phyloP scores from a whole-genome alignment of 2,888 invertebrate species.

The Ectemnius continuus region DNA sequence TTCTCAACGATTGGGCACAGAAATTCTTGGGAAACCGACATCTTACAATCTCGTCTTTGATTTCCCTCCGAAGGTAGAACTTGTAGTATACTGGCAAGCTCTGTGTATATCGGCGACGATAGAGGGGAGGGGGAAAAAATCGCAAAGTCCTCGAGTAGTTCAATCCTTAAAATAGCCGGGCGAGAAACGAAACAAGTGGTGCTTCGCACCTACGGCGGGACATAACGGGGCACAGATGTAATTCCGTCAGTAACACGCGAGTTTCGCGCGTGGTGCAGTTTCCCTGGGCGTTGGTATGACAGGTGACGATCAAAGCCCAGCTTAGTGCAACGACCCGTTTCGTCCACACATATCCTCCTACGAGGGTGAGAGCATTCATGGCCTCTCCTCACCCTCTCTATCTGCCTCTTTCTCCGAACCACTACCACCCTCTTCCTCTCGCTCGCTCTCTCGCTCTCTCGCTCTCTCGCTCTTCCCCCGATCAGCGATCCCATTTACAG shows the following conservation, averaged over 20 bases:
- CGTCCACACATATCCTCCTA: constrained; percentile 68
- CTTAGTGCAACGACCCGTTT: constrained; percentile 74
- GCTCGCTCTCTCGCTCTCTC: constrained; percentile 12
- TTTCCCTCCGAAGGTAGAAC: too few species aligned
- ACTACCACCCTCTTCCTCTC: constrained; percentile 20
- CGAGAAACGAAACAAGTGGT: constrained; percentile 2
- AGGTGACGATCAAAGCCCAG: constrained; percentile 74
- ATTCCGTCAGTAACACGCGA: constrained; percentile 52
- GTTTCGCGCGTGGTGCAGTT: constrained; percentile 41
- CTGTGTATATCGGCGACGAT: too few species aligned
- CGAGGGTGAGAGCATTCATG: constrained; percentile 51
- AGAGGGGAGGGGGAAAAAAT: too few species aligned
- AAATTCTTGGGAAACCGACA: too few species aligned
- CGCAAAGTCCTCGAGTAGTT: too few species aligned
- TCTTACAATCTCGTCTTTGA: too few species aligned
- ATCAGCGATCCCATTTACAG: too few species aligned
- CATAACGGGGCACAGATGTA: constrained; percentile 46
- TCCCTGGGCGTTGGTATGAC: constrained; percentile 64
- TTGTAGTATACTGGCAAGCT: too few species aligned
- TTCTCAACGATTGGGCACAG: too few species aligned
- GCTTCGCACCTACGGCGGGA: constrained; percentile 1
- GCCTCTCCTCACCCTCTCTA: constrained; percentile 14
- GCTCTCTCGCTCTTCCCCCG: background rate
- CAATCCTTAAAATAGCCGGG: too few species aligned
- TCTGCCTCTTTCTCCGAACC: constrained; percentile 33